Evolutionary conservation across 2,113 vertebrate species (phyloP), one percentile per base, ranked within the genome.

Genomic region (Ariopsis seemanni): DNA sequence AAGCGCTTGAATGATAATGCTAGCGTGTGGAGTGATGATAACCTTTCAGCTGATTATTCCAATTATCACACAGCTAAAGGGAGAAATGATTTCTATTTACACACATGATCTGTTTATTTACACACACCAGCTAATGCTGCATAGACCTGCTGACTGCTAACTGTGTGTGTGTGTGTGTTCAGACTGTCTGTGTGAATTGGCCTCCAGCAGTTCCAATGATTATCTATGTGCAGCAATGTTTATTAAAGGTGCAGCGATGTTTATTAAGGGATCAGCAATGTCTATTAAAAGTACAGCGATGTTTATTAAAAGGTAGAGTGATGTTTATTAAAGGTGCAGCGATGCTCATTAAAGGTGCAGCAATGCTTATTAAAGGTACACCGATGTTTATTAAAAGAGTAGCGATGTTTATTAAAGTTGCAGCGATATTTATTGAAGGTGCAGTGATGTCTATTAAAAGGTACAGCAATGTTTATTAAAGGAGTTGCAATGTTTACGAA

Each of bases 31-130:
- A 90, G 91, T 87, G 92, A 90, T 93, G 93, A 94, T 94, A 95
- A 95, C 94, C 93, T 94, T 95, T 95, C 91, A 90, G 93, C 92
- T 94, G 92, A 74, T 74, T 74, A 74, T 20, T 50, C 42, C 42
- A 74, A 74, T 74, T 74, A 74, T 7, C 18, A 10, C 71, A 74
- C 7, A 42, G 71, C 71, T 74, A 74, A 74, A 48, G 42, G 18
- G 18, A 74, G 9, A 50, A 22, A 48, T 50, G 2, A 50, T 22
- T 50, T 74, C 69, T 71, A 30, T 71, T 71, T 48, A 74, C 71
- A 74, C 42, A 74, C 71, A 74, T 22, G 42, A 74, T 50, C 34
- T 50, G 71, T 93, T 95, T 95, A 92, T 94, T 93, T 93, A 90
- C 89, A 92, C 93, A 93, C 94, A 95, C 94, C 93, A 14, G 48